Evolutionary conservation across 2,113 vertebrate genomes (phyloP).

Genomic region (Sorex araneus): DNA sequence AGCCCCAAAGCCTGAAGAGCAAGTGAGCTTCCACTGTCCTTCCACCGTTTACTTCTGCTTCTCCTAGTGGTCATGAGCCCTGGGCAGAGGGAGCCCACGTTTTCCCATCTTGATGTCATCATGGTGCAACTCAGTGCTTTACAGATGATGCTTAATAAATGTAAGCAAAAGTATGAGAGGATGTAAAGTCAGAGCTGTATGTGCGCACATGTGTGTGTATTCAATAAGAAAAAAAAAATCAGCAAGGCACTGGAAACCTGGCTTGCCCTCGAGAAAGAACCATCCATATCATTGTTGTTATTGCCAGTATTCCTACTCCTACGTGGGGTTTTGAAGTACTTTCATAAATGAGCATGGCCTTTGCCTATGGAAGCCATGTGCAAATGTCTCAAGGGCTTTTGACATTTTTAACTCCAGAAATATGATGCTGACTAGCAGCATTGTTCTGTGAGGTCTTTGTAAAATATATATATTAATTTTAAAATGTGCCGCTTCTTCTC

Average conservation of each 20-base stretch:
- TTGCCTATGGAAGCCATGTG: constrained; percentile 3
- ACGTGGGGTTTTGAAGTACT: fast-evolving
- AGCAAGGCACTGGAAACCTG: background rate
- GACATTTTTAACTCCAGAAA: constrained; percentile 63
- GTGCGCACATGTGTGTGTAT: background rate
- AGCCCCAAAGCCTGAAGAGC: background rate
- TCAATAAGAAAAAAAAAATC: constrained; percentile 15
- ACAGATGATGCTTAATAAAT: background rate
- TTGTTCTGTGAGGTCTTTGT: constrained; percentile 43
- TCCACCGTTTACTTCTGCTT: background rate
- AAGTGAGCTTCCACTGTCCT: background rate
- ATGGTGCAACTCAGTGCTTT: background rate
- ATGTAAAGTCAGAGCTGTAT: background rate
- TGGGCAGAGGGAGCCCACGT: background rate
- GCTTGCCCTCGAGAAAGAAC: background rate
- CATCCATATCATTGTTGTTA: background rate
- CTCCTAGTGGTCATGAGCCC: background rate
- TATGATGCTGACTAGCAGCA: constrained; percentile 41
- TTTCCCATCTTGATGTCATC: background rate
- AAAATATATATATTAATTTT: constrained; percentile 12
- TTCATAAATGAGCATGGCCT: background rate
- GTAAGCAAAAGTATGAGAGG: background rate
- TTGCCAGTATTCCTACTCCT: fast-evolving
- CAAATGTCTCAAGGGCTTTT: constrained; percentile 55
- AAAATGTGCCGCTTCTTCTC: constrained; percentile 25